Evolutionary conservation across 2,888 invertebrate species (phyloP).

Genomic region (Drosophila longiperda): DNA sequence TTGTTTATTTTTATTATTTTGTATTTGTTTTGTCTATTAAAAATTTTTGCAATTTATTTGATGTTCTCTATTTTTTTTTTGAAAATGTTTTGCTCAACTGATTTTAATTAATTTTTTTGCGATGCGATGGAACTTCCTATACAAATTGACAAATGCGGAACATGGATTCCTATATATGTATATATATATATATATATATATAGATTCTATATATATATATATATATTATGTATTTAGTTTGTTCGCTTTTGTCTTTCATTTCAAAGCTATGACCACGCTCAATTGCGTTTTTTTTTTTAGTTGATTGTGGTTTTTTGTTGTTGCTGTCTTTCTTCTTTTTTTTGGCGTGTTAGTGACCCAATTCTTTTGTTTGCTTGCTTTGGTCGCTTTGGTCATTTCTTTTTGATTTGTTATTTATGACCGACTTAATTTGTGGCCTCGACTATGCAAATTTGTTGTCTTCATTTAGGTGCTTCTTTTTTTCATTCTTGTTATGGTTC

Average conservation of each 20-base stretch:
- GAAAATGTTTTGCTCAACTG: constrained; percentile 51
- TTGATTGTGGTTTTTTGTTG: constrained; percentile 24
- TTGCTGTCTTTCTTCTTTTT: constrained; percentile 46
- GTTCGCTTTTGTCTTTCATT: constrained; percentile 53
- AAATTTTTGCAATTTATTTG: constrained; percentile 69
- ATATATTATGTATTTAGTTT: constrained; percentile 9
- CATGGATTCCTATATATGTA: constrained; percentile 18
- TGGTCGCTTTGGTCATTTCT: constrained; percentile 71
- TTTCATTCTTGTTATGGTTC: constrained; percentile 1
- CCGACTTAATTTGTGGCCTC: constrained; percentile 70
- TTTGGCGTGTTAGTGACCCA: constrained; percentile 74
- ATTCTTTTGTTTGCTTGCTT: constrained; percentile 68
- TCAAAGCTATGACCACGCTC: constrained; percentile 71
- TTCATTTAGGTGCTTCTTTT: constrained; percentile 20
- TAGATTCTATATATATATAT: constrained; percentile 8
- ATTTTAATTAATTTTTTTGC: constrained; percentile 64
- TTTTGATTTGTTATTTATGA: constrained; percentile 79
- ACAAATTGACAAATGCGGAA: constrained; percentile 59
- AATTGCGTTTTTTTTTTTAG: constrained; percentile 59
- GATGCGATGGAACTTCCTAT: constrained; percentile 60
- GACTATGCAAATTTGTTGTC: constrained; percentile 67
- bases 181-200: background rate
- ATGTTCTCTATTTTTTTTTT: constrained; percentile 47
- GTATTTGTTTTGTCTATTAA: constrained; percentile 47
- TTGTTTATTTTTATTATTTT: constrained; percentile 11